phyloP scores from a whole-genome alignment of 2,888 invertebrate genomes.

The Drosophila algonquin region DNA sequence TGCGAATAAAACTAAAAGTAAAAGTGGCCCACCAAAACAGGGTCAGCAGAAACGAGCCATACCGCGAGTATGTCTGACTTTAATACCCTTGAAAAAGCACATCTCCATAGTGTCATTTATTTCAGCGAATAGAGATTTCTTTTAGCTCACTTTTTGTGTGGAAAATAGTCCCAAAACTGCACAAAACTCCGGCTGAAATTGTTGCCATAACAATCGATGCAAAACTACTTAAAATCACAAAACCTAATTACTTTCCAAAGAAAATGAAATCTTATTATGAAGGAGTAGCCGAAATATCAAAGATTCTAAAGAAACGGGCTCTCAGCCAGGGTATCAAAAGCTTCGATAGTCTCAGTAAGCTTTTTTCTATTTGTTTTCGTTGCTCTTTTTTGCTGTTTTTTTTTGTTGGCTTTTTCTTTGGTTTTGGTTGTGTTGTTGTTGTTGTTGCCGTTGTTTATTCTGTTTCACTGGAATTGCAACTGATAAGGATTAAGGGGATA shows the following conservation, averaged over 20 bases:
- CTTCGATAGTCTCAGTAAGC: neutral
- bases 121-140: conserved; percentile 16
- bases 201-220: too few species aligned
- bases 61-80: neutral
- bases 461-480: conserved; percentile 41
- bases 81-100: neutral
- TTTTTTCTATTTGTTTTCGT: neutral
- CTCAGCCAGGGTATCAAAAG: neutral
- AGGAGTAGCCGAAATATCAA: too few species aligned
- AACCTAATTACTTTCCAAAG: too few species aligned
- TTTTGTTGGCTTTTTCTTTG: neutral
- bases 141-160: neutral
- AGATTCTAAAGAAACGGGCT: neutral
- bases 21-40: conserved; percentile 8
- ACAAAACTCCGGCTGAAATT: neutral
- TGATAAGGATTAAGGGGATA: conserved; percentile 64
- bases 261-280: too few species aligned
- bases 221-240: too few species aligned
- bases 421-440: conserved; percentile 5
- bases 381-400: neutral
- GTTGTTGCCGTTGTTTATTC: neutral
- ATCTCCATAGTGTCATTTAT: neutral
- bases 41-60: conserved; percentile 17
- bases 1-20: conserved; percentile 31
- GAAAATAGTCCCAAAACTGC: neutral